These are phyloP conservation scores for Motacilla alba DNA, from an alignment of 2,113 vertebrate genomes.

Conservation along the genomic window DNA sequence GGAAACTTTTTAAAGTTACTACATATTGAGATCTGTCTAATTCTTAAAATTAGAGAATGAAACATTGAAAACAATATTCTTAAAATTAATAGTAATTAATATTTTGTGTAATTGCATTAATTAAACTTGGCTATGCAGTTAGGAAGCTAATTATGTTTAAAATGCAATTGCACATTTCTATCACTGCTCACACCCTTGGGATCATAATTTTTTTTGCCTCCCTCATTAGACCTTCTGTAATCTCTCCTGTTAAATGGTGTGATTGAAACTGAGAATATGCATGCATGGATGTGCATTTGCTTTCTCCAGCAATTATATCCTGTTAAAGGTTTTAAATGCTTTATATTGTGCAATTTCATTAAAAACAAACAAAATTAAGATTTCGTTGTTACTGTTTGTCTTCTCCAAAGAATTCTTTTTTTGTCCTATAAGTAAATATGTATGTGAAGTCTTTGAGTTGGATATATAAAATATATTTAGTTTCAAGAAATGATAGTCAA, in stretches of 20 bases:
- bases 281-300: background rate
- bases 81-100: slow-evolving; percentile 60
- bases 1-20: slow-evolving; percentile 23
- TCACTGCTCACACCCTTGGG: slow-evolving; percentile 34
- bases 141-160: slow-evolving; percentile 66
- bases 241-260: background rate
- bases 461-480: background rate
- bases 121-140: slow-evolving; percentile 59
- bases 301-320: background rate
- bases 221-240: background rate
- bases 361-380: background rate
- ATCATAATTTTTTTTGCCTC: background rate
- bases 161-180: slow-evolving; percentile 37
- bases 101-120: slow-evolving; percentile 54
- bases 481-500: background rate
- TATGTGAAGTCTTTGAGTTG: background rate
- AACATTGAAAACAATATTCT: slow-evolving; percentile 29
- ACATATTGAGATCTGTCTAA: slow-evolving; percentile 34
- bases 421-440: background rate
- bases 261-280: background rate
- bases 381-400: background rate
- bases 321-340: background rate
- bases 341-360: background rate
- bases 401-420: background rate
- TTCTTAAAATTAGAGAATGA: slow-evolving; percentile 51